Evolutionary conservation across 2,113 vertebrate genomes (phyloP).

Genomic region (Lanius collurio): DNA sequence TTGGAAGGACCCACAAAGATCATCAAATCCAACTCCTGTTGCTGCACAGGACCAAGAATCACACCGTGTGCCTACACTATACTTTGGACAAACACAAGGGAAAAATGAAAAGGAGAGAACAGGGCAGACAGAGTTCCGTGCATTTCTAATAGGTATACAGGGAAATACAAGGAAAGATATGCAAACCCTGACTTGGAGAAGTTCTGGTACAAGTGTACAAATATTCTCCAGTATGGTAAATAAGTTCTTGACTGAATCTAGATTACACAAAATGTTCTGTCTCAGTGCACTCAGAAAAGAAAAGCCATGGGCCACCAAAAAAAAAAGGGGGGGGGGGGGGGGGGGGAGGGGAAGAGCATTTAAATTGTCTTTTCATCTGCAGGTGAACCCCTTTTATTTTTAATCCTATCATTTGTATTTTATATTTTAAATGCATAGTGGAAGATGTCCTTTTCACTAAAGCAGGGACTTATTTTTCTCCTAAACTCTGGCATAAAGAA

Average conservation of each 20-base stretch:
- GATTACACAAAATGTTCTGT: neutral
- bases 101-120: neutral
- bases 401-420: neutral
- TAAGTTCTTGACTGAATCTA: neutral
- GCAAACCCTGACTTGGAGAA: neutral
- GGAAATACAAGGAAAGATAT: neutral
- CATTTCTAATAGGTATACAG: neutral
- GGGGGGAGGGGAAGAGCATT: neutral
- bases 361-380: neutral
- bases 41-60: neutral
- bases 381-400: neutral
- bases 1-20: neutral
- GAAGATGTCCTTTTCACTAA: neutral
- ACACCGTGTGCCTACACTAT: neutral
- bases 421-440: neutral
- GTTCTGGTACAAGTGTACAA: neutral
- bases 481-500: neutral
- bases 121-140: neutral
- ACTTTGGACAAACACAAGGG: neutral
- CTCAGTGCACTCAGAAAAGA: neutral
- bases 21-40: neutral
- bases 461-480: neutral
- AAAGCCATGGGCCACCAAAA: neutral
- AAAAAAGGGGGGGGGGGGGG: neutral
- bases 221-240: neutral